Conservation (phyloP, 1,140 invertebrate genomes). For the Ceratoteleas bidentatus region DNA sequence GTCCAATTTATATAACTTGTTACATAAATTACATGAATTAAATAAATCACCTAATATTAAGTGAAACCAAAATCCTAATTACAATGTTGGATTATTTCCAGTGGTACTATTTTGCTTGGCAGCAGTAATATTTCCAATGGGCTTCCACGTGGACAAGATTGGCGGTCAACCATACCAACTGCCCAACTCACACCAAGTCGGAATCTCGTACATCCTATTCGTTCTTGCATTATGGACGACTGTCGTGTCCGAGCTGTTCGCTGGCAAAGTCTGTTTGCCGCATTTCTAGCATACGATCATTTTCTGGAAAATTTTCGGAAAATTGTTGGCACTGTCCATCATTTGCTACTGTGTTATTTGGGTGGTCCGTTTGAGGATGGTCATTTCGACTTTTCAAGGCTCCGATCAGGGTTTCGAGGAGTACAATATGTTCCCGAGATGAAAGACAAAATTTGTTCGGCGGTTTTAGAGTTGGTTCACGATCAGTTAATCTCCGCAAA, state of each 20-base stretch:
- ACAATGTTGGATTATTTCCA: too few relatives aligned
- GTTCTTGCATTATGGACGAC: conserved; percentile 97
- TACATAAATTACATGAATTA: too few relatives aligned
- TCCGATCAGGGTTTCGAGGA: conserved; percentile 8
- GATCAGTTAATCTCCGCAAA: too few relatives aligned
- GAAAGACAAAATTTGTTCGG: too few relatives aligned
- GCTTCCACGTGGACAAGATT: conserved; percentile 97
- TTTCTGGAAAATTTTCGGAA: conserved; percentile 26
- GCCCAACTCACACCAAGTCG: conserved; percentile 97
- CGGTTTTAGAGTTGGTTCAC: too few relatives aligned
- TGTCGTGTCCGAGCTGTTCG: conserved; percentile 97
- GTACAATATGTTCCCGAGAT: background rate
- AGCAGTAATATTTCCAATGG: conserved; percentile 97
- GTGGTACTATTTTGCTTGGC: conserved; percentile 98
- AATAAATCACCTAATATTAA: too few relatives aligned
- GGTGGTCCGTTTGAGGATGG: conserved; percentile 49
- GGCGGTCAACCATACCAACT: conserved; percentile 97
- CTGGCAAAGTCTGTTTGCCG: conserved; percentile 97
- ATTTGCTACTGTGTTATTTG: conserved; percentile 50
- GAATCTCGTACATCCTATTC: conserved; percentile 97
- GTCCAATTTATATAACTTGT: too few relatives aligned
- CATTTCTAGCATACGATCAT: conserved; percentile 87
- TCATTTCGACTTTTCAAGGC: conserved; percentile 5
- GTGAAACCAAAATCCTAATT: too few relatives aligned
- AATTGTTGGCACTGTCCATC: conserved; percentile 53